Percentiles rank a stretch among this genome's conserved stretches.
Conservation (phyloP, 2,113 vertebrate species). For the Ranitomeya imitator region DNA sequence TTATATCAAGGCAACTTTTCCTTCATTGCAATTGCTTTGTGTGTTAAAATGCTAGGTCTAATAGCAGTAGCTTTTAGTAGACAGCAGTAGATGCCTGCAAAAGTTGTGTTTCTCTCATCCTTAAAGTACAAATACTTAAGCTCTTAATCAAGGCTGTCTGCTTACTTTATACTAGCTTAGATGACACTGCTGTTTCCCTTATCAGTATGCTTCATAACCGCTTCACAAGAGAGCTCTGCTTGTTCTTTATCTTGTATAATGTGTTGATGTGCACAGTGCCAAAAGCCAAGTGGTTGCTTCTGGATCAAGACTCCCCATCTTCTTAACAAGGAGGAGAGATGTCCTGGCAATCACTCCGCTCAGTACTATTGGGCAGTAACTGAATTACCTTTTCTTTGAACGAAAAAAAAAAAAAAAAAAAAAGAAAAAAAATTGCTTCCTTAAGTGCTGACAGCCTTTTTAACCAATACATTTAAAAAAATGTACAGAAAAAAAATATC, state of each 20-base stretch:
- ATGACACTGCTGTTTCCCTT: conserved; percentile 95
- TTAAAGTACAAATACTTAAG: conserved; percentile 94
- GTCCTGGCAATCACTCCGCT: conserved; percentile 85
- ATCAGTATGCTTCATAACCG: conserved; percentile 98
- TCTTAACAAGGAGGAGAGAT: conserved; percentile 74
- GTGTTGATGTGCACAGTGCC: conserved; percentile 99
- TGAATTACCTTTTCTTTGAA: conserved; percentile 94
- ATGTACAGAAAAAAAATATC: conserved; percentile 95
- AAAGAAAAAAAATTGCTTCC: conserved; percentile 85
- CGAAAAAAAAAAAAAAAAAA: conserved; percentile 70
- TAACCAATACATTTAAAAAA: conserved; percentile 98
- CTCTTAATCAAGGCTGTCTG: conserved; percentile 89
- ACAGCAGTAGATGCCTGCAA: conserved; percentile 99
- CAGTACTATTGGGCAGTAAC: conserved; percentile 85
- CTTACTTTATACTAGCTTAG: conserved; percentile 92
- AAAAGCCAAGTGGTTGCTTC: conserved; percentile 81
- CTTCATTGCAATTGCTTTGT: conserved; percentile 99
- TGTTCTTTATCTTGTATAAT: conserved; percentile 99
- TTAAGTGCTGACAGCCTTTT: conserved; percentile 99
- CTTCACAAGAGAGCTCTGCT: conserved; percentile 97
- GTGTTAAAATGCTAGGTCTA: conserved; percentile 99
- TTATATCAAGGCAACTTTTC: conserved; percentile 99
- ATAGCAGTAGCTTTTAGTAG: conserved; percentile 99
- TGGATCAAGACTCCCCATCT: conserved; percentile 70
- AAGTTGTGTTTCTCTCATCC: conserved; percentile 95